Percentiles rank a stretch among this genome's conserved stretches.
These are phyloP conservation scores for Nannoperca obscura DNA, from an alignment of 2,797 vertebrate genomes.

Conservation along the genomic window DNA sequence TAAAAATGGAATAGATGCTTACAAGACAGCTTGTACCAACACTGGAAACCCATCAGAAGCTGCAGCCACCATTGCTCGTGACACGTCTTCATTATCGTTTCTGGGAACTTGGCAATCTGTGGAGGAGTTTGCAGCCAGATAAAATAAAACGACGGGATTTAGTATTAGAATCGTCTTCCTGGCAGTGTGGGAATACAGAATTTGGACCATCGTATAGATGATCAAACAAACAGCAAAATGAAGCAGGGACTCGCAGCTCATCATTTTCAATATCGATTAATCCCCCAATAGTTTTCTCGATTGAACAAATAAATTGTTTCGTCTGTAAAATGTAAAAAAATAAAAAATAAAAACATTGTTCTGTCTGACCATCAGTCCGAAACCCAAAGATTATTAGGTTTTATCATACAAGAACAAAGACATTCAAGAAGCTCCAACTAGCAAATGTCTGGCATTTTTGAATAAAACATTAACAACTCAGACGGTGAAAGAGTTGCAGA, in stretches of 20 bases:
- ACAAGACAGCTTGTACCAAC: neutral
- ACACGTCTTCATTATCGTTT: slow-evolving; percentile 25
- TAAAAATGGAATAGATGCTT: neutral
- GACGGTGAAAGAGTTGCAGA: neutral
- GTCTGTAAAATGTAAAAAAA: neutral
- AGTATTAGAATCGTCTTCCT: slow-evolving; percentile 20
- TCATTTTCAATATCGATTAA: neutral
- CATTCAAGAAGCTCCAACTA: neutral
- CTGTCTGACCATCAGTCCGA: neutral
- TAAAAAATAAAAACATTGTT: neutral
- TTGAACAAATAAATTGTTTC: rapidly evolving
- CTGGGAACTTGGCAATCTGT: slow-evolving; percentile 1
- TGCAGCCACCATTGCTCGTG: neutral
- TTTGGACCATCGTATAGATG: neutral
- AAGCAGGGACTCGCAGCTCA: neutral
- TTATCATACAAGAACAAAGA: neutral
- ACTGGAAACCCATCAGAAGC: neutral
- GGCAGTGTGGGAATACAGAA: slow-evolving; percentile 10
- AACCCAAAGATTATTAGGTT: neutral
- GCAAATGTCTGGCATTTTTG: neutral
- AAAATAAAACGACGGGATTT: slow-evolving; percentile 7
- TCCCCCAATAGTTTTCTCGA: neutral
- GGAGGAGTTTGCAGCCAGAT: neutral
- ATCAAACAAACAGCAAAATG: slow-evolving; percentile 1
- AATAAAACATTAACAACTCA: neutral